Conservation (phyloP, 2,113 vertebrate species). For the Cryptotis parvus region DNA sequence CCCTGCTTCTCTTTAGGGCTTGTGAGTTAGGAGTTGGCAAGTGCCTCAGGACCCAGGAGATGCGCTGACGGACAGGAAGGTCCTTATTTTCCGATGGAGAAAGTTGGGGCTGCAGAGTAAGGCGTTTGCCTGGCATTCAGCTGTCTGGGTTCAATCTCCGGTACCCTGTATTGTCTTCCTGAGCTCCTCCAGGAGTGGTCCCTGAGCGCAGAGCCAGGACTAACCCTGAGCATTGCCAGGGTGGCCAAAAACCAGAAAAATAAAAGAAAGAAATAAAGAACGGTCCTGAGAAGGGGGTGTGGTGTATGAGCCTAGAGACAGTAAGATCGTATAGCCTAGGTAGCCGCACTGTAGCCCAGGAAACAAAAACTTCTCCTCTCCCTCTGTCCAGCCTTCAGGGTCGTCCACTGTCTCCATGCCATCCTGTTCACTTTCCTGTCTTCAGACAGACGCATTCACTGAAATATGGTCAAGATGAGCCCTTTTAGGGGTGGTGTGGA, state of each 20-base stretch:
- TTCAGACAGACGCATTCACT: neutral
- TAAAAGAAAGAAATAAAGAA: neutral
- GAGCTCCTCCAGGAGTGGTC: no score
- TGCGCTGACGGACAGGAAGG: no score
- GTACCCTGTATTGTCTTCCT: no score
- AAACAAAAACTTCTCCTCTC: constrained; percentile 37
- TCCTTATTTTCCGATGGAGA: neutral
- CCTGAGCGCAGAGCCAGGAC: no score
- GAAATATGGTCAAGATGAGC: neutral
- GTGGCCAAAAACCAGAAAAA: no score
- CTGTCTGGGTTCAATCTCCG: no score
- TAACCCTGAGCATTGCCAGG: no score
- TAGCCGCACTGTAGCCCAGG: neutral
- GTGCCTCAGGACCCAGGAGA: neutral
- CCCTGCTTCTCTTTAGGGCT: neutral
- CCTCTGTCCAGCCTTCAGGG: neutral
- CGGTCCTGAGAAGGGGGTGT: no score
- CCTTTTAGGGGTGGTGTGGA: neutral
- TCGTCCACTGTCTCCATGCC: neutral
- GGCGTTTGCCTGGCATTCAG: no score
- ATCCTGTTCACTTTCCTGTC: neutral
- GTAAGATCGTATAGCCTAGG: neutral
- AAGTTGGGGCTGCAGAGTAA: neutral
- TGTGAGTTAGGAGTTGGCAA: neutral
- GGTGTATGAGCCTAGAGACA: neutral